Base-by-base conservation (phyloP, 2,797 vertebrate species). In the Ceryle rudis region DNA sequence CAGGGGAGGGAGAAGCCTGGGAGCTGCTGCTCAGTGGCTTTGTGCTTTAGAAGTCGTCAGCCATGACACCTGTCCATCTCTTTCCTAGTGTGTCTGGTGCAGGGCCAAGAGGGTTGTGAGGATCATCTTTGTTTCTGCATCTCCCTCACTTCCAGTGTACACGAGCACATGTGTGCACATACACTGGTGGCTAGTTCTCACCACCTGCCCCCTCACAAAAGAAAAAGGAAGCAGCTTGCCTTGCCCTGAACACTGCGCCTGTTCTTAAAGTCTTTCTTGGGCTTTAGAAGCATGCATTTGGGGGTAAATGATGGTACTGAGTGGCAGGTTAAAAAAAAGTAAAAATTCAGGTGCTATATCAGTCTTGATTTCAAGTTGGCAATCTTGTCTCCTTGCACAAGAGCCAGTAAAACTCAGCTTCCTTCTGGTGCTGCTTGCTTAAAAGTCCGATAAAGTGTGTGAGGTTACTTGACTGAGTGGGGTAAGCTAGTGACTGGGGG, bases 41-140 rank as follows among this genome's bases (percentile, higher is more conserved):
- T 31, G 14, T 81, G 85, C 69, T 49, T 61, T 29, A 29, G 1
- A 1, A 54, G 72, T 20, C 44, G 11, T 33, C 31, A 14, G 33
- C 20, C 0, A 0, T 46, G 69, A 58, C 1, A 0, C 22, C n/a
- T 0, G 0, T 26, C 39, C 4, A 3, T 72, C 14, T 0, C 55
- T 39, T 49, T 23, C 37, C 6, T 14, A 2, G n/a, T 7, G 18
- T 28, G 21, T 39, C 70, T 72, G 39, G 26, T 58, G 73, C 44
- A 11, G 57, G 47, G 11, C n/a, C 15, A 17, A 16, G 74, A 67
- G 51, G 11, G 42, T 20, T 49, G 3, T 6, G 21, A 51, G 41
- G 26, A 19, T n/a, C 41, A 6, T 31, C 70, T 46, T 66, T 52
- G 31, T 47, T 79, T 54, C 65, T 81, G 49, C 31, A 33, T 31